Evolutionary conservation across 2,797 vertebrate genomes (phyloP).

Genomic region (Schizopygopsis malacanthus): DNA sequence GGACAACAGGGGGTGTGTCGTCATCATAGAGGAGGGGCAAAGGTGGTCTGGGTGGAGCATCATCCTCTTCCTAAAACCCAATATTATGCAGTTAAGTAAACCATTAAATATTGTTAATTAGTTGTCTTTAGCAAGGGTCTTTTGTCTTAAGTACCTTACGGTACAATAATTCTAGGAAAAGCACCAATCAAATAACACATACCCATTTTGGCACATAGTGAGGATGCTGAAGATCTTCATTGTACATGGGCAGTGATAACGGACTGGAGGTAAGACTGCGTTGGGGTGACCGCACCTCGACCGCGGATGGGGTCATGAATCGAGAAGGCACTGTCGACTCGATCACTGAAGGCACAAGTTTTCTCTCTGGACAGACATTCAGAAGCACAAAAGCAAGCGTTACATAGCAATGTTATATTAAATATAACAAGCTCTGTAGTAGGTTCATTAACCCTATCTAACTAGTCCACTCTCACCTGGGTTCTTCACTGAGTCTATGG

Average conservation of each 20-base stretch:
- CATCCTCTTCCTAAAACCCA: constrained; percentile 80
- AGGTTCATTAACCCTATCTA: background rate
- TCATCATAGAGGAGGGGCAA: constrained; percentile 92
- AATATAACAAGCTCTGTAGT: background rate
- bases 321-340: constrained; percentile 87
- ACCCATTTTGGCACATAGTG: constrained; percentile 79
- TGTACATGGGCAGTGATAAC: constrained; percentile 77
- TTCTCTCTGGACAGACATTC: constrained; percentile 82
- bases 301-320: constrained; percentile 65
- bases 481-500: constrained; percentile 92
- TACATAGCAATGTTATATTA: background rate
- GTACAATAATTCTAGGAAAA: background rate
- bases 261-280: constrained; percentile 80
- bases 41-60: constrained; percentile 90
- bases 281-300: constrained; percentile 77
- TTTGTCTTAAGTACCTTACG: background rate
- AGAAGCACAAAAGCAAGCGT: constrained; percentile 15
- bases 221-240: constrained; percentile 75
- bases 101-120: background rate
- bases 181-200: constrained; percentile 67
- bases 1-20: constrained; percentile 89
- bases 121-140: background rate
- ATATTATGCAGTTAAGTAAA: background rate
- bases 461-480: constrained; percentile 79
- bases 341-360: constrained; percentile 91